Percentiles rank a stretch among this genome's conserved stretches.
These are phyloP conservation scores for Actinostola sp. DNA, from an alignment of 92 coral and sea anemone genomes.

Conservation along the genomic window DNA sequence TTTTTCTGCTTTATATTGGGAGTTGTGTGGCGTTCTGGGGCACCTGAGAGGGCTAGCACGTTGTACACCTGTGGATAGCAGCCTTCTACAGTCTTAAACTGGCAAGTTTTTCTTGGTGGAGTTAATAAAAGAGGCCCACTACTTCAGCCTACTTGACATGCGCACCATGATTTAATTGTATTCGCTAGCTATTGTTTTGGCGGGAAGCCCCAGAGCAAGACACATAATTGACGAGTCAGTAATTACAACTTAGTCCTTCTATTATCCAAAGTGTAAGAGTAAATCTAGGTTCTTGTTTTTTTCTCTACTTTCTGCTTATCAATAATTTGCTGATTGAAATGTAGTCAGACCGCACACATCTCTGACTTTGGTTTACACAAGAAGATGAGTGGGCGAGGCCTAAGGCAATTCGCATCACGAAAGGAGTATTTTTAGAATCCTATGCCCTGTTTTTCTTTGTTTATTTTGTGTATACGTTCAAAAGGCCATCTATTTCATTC, in stretches of 20 bases:
- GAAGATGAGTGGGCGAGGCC: slow-evolving; percentile 52
- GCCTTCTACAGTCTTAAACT: slow-evolving; percentile 32
- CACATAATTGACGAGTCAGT: not conserved
- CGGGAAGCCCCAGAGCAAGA: slow-evolving; percentile 8
- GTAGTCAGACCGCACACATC: not conserved
- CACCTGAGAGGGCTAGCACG: slow-evolving; percentile 50
- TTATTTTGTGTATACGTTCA: not conserved
- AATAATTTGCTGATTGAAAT: slow-evolving; percentile 13
- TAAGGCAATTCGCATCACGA: not conserved
- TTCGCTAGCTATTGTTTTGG: slow-evolving; percentile 23
- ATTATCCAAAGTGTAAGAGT: slow-evolving; percentile 11
- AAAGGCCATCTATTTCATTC: not conserved
- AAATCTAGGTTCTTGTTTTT: slow-evolving; percentile 5
- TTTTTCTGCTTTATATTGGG: slow-evolving; percentile 42
- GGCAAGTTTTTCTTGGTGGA: slow-evolving; percentile 23
- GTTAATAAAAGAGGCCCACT: slow-evolving; percentile 32
- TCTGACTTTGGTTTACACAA: not conserved
- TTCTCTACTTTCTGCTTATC: not conserved
- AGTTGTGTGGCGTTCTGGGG: slow-evolving; percentile 29
- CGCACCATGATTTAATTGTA: slow-evolving; percentile 30
- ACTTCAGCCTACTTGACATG: slow-evolving; percentile 23
- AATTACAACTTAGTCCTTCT: not conserved
- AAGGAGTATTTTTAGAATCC: not conserved
- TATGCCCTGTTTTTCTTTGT: not conserved
- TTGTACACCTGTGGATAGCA: slow-evolving; percentile 40